phyloP scores from a whole-genome alignment of 2,888 invertebrate genomes.

The Graphium colonna region DNA sequence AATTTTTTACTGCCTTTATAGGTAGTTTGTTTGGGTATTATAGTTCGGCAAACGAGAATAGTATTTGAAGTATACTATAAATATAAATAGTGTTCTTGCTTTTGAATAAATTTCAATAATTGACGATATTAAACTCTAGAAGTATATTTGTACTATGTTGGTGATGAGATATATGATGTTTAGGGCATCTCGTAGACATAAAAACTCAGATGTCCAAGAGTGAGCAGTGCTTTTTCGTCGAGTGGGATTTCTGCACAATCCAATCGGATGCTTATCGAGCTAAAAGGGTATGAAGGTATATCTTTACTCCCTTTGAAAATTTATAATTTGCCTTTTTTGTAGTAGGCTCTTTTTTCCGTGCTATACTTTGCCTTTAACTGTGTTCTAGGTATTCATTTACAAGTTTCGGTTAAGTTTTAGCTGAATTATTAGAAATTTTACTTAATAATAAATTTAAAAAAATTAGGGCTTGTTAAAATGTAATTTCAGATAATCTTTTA shows the following conservation, averaged over 20 bases:
- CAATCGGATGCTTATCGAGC: background rate
- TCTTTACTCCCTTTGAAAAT: background rate
- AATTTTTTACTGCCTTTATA: too few relatives aligned
- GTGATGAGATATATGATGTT: slow-evolving; percentile 3
- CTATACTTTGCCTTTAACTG: too few relatives aligned
- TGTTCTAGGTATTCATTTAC: too few relatives aligned
- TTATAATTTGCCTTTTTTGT: background rate
- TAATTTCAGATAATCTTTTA: background rate
- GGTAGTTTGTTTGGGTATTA: too few relatives aligned
- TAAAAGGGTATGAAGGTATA: slow-evolving; percentile 22
- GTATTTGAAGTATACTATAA: too few relatives aligned
- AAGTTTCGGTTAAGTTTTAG: background rate
- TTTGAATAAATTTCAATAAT: too few relatives aligned
- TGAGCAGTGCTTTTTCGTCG: slow-evolving; percentile 7
- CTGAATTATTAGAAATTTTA: background rate
- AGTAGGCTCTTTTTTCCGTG: background rate
- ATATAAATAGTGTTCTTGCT: too few relatives aligned
- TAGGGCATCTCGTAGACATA: slow-evolving; percentile 5
- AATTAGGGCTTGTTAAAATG: background rate
- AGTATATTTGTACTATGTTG: background rate
- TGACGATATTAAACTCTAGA: too few relatives aligned
- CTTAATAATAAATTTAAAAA: background rate
- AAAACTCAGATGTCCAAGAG: slow-evolving; percentile 11
- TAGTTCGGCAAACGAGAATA: too few relatives aligned
- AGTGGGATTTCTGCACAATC: background rate